Base-by-base conservation (phyloP, 2,797 vertebrate genomes). In the Menidia menidia region DNA sequence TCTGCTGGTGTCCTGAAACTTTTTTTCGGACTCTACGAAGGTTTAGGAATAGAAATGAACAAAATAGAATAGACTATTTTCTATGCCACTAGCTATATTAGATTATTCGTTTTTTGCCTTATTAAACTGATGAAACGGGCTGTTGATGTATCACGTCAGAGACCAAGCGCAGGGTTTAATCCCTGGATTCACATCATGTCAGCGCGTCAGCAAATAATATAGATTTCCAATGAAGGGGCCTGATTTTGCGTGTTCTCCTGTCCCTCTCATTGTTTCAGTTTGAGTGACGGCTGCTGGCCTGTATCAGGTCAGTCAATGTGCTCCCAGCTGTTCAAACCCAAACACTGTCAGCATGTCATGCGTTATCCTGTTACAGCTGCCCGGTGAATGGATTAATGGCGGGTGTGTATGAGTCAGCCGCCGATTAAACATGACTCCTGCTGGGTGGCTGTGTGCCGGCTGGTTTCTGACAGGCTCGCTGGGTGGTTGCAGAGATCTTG, bases 361-460 rank as follows among this genome's bases (percentile, higher is more conserved):
- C 43, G 45, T 31, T 31, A 13, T 41, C 56, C 51, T 64, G 64
- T 55, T 10, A 18, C 57, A 77, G 68, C 55, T 67, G 68, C 64
- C 73, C 56, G 56, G 39, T 39, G 30, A 58, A 60, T 60, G 64
- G 65, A 71, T 76, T 73, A 65, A 32, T 65, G 45, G 55, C 62
- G 55, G 19, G 61, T 72, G 41, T 10, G 33, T 19, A 14, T 71
- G 75, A 76, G 62, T 69, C 74, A 70, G 70, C 47, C 3, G 1
- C 57, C 77, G 73, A 72, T 80, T 58, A 68, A 70, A 71, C 75
- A 60, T 30, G 55, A 62, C 19, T 57, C 4, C 57, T 44, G 44
- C 45, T 9, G 43, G 18, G 16, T 47, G 60, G 9, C 47, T 58
- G 75, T 68, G 44, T 47, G 68, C 53, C 35, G 51, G 48, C 25